phyloP scores from a whole-genome alignment of 2,888 invertebrate genomes.

The Helleia helle region DNA sequence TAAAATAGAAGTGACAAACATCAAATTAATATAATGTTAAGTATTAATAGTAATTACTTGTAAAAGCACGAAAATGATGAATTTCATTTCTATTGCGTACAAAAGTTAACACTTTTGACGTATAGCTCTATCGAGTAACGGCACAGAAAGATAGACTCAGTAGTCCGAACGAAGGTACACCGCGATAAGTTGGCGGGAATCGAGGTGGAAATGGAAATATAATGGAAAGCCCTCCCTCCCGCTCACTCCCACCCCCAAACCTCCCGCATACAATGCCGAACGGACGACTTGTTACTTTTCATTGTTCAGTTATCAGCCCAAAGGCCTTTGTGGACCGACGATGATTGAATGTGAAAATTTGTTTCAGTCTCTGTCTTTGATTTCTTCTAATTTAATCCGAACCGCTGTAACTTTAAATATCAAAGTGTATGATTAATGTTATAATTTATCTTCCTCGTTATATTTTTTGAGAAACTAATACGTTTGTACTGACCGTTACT shows the following conservation, averaged over 20 bases:
- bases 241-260: conserved; percentile 29
- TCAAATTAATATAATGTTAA: too few relatives aligned
- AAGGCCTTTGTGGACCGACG: conserved; percentile 65
- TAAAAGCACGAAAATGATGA: neutral
- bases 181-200: conserved; percentile 67
- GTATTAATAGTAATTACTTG: too few relatives aligned
- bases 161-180: conserved; percentile 61
- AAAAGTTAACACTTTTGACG: conserved; percentile 34
- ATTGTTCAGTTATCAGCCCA: conserved; percentile 72
- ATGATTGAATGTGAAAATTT: conserved; percentile 74
- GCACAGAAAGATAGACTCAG: conserved; percentile 70
- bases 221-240: conserved; percentile 58
- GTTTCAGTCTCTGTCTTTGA: conserved; percentile 67
- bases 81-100: neutral
- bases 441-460: too few relatives aligned
- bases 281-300: conserved; percentile 74
- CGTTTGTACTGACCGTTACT: too few relatives aligned
- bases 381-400: conserved; percentile 58
- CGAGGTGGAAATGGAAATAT: conserved; percentile 74
- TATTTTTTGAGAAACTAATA: too few relatives aligned
- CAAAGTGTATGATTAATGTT: too few relatives aligned
- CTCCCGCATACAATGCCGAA: conserved; percentile 61
- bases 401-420: conserved; percentile 50
- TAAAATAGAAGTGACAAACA: too few relatives aligned
- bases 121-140: conserved; percentile 57